A percentile compares a stretch with the other conserved stretches of the same genome.
Evolutionary conservation across 2,888 invertebrate species (phyloP).

Genomic region (Pinctada fucata): DNA sequence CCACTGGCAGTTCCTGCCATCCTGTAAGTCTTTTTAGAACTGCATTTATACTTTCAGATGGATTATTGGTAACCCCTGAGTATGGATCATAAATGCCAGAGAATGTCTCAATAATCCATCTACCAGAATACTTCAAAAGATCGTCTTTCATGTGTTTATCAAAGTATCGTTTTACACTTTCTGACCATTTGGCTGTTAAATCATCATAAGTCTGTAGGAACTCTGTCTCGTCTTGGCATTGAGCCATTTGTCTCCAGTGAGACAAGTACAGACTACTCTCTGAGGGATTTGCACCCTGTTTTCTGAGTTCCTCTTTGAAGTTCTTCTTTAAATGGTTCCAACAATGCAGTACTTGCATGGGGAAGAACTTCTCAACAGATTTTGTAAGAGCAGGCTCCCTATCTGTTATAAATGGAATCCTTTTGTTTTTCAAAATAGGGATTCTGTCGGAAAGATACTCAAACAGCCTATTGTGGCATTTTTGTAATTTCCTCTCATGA

Average conservation of each 20-base stretch:
- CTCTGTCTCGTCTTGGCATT: background rate
- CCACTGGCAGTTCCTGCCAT: constrained; percentile 22
- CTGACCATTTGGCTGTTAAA: constrained; percentile 4
- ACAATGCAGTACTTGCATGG: constrained; percentile 17
- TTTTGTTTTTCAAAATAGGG: background rate
- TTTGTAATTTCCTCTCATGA: constrained; percentile 22
- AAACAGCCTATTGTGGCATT: constrained; percentile 15
- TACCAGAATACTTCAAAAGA: constrained; percentile 4
- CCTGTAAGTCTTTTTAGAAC: constrained; percentile 2
- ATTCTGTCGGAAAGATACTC: background rate
- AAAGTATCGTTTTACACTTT: constrained; percentile 2
- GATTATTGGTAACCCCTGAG: constrained; percentile 20
- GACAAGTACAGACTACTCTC: constrained; percentile 4
- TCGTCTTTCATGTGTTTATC: constrained; percentile 9
- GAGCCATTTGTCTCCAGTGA: background rate
- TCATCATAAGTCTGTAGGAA: background rate
- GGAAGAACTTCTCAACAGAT: background rate
- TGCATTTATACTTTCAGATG: constrained; percentile 19
- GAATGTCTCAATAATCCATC: constrained; percentile 16
- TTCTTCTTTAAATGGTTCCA: constrained; percentile 27
- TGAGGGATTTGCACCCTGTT: background rate
- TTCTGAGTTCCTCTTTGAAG: constrained; percentile 11
- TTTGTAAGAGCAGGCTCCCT: constrained; percentile 5
- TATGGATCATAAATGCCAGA: constrained; percentile 14
- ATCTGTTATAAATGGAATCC: constrained; percentile 13